A percentile compares a stretch with the other conserved stretches of the same genome.
Conservation (phyloP, 2,888 invertebrate species). For the Chironomus tentans region DNA sequence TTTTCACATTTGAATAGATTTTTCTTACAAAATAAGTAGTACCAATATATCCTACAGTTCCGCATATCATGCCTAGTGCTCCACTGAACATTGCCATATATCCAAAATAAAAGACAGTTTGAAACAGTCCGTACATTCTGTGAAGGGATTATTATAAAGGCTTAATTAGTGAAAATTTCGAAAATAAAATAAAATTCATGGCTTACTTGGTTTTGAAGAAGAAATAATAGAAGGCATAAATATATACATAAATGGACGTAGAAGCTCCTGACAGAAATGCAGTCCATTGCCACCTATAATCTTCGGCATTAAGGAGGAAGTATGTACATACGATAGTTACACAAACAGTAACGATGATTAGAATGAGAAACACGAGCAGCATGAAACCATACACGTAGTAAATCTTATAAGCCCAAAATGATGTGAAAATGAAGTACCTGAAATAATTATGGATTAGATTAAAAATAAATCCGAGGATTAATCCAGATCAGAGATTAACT, state of each 20-base stretch:
- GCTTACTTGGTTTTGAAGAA: slow-evolving; percentile 88
- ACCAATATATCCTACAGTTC: slow-evolving; percentile 91
- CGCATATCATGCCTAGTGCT: slow-evolving; percentile 93
- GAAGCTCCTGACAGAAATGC: slow-evolving; percentile 96
- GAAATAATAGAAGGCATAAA: slow-evolving; percentile 98
- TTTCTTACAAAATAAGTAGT: slow-evolving; percentile 96
- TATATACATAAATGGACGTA: slow-evolving; percentile 92
- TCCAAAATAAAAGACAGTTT: slow-evolving; percentile 98
- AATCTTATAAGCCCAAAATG: slow-evolving; percentile 99
- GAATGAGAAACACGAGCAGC: slow-evolving; percentile 90
- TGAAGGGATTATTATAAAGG: background rate
- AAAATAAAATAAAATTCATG: no score
- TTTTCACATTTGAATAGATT: slow-evolving; percentile 99
- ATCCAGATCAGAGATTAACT: slow-evolving; percentile 34
- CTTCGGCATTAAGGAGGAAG: slow-evolving; percentile 97
- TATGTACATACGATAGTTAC: slow-evolving; percentile 99
- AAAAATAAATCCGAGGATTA: background rate
- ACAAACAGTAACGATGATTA: slow-evolving; percentile 96
- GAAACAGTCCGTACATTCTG: slow-evolving; percentile 96
- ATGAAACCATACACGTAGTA: slow-evolving; percentile 99
- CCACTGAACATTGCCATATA: slow-evolving; percentile 99
- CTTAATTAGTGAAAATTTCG: background rate
- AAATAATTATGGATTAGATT: slow-evolving; percentile 29
- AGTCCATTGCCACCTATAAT: slow-evolving; percentile 99
- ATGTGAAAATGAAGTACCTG: slow-evolving; percentile 98